Base-by-base conservation (phyloP, 2,113 vertebrate genomes). In the Pleuronectes platessa region DNA sequence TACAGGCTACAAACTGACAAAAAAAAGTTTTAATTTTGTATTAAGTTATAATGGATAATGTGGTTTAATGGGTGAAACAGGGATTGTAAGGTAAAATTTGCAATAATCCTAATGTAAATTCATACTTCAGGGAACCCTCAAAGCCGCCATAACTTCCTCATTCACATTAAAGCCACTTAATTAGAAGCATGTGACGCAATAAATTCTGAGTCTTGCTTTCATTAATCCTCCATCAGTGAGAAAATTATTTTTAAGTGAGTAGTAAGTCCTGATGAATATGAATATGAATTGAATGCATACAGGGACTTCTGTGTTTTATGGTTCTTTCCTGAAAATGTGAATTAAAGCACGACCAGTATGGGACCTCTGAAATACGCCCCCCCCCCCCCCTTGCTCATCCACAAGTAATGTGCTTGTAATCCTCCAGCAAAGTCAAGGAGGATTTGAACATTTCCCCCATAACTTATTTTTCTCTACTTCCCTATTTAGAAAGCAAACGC, bases 221-320 rank as follows among this genome's bases (percentile, higher is more conserved):
- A 80, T 82, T 86, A 78, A 76, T 89, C 60, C 77, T 76, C 70
- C 68, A 71, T 10, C 47, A 58, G 60, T 62, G 65, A 71, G 76
- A 21, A 85, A 78, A 82, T 62, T 40, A 40, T 64, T 55, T 68
- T 31, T 31, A 31, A 59, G 42, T 74, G n/a, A 49, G 40, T 60
- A 81, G 67, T 58, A 83, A 80, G 24, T 76, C 58, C 51, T 67
- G 61, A 74, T 76, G 58, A 86, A 86, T 74, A 35, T 59, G 74
- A 81, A 82, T 76, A 37, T 59, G 74, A 81, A 82, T 76, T 84
- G 86, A 89, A 90, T 87, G 54, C 13, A 54, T 67, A 74, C 71
- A 31, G 31, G 1, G 72, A 20, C n/a, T 12, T 45, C 2, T 61
- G 71, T 54, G 20, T 54, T 21, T 54, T 54, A 9, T 11, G 47